phyloP scores from a whole-genome alignment of 2,113 vertebrate genomes.

The Malurus melanocephalus region DNA sequence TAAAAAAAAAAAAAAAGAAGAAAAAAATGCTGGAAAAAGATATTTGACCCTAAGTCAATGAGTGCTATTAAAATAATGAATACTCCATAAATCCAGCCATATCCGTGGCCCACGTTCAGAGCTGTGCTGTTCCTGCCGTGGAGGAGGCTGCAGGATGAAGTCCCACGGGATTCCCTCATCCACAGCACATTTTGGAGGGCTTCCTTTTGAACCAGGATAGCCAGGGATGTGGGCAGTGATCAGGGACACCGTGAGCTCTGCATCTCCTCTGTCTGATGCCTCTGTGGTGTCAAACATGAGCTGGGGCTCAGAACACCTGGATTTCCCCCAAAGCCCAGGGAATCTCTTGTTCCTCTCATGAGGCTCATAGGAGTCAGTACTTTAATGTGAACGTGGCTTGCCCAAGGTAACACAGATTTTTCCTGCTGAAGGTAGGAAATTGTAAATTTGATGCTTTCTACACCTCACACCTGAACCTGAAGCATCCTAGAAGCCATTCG shows the following conservation, averaged over 20 bases:
- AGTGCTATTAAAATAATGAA: slow-evolving; percentile 67
- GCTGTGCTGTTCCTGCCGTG: rapidly evolving
- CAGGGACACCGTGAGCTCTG: not conserved
- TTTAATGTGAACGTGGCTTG: not conserved
- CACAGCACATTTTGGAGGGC: not conserved
- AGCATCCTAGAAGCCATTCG: not conserved
- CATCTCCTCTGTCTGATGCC: not conserved
- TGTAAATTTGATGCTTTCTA: not conserved
- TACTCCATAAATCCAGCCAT: slow-evolving; percentile 31
- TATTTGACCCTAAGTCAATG: slow-evolving; percentile 65
- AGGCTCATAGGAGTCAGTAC: rapidly evolving
- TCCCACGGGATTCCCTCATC: not conserved
- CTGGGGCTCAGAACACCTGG: not conserved
- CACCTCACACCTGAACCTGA: not conserved
- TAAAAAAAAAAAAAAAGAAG: no score
- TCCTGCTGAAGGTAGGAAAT: not conserved
- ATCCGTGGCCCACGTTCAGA: not conserved
- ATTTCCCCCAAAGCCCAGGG: not conserved
- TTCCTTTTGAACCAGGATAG: not conserved
- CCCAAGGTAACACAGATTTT: rapidly evolving
- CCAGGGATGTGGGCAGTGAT: not conserved
- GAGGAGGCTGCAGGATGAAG: not conserved
- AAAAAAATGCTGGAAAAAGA: slow-evolving; percentile 49
- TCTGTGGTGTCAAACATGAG: not conserved
- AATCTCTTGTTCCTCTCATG: not conserved